Conservation (phyloP, 2,888 invertebrate genomes). For the Myopa tessellatipennis region DNA sequence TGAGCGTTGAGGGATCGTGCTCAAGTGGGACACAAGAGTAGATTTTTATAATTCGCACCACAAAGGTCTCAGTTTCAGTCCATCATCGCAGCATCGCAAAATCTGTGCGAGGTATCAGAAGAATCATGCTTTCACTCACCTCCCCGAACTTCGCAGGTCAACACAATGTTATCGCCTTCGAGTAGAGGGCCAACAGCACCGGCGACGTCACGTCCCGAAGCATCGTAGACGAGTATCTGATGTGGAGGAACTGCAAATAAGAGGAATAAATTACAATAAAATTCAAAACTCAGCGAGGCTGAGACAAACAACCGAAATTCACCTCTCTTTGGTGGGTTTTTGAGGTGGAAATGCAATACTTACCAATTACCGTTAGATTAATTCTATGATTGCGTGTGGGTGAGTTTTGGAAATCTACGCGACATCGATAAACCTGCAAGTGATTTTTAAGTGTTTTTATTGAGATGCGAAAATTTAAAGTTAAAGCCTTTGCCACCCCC, state of each 20-base stretch:
- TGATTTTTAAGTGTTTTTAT: background rate
- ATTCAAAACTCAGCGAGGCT: no score
- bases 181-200: constrained; percentile 84
- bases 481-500: no score
- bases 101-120: background rate
- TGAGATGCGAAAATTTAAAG: no score
- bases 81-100: background rate
- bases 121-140: constrained; percentile 73
- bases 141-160: constrained; percentile 89
- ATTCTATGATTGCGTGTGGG: constrained; percentile 90
- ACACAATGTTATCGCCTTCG: constrained; percentile 82
- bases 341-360: constrained; percentile 66
- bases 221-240: constrained; percentile 85
- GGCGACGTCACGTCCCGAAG: constrained; percentile 83
- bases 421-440: constrained; percentile 78
- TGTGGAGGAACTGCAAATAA: constrained; percentile 83
- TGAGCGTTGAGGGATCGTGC: background rate
- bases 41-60: background rate
- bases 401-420: constrained; percentile 90
- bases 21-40: background rate
- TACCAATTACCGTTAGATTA: constrained; percentile 90
- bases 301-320: no score
- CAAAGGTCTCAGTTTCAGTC: background rate
- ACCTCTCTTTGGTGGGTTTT: no score
- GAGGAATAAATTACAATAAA: background rate